phyloP scores from a whole-genome alignment of 2,797 vertebrate species.

The Hapalemur alaotrensis region DNA sequence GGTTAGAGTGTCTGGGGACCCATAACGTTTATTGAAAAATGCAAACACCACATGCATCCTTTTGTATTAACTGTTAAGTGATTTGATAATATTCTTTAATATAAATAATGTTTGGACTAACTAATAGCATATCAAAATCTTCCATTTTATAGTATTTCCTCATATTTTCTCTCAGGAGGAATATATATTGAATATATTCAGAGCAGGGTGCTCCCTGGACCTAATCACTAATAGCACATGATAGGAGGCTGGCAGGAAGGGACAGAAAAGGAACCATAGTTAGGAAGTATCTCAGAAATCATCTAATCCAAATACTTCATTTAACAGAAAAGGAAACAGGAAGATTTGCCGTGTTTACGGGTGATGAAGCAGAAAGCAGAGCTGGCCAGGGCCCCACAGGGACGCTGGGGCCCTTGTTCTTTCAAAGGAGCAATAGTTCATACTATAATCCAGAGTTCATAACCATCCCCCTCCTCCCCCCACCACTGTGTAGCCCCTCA shows the following conservation, averaged over 20 bases:
- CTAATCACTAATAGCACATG: neutral
- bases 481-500: neutral
- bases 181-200: neutral
- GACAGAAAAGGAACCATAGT: neutral
- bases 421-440: neutral
- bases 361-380: neutral
- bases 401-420: neutral
- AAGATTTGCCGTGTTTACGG: neutral
- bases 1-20: neutral
- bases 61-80: neutral
- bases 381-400: neutral
- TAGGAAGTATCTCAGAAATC: neutral
- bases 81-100: neutral
- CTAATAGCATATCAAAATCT: neutral
- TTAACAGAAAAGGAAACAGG: neutral
- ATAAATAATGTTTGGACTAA: conserved; percentile 1
- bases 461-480: neutral
- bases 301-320: neutral
- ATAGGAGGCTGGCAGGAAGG: neutral
- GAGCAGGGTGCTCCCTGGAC: neutral
- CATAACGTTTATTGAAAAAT: neutral
- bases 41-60: neutral
- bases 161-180: neutral
- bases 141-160: neutral
- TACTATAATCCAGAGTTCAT: neutral